Evolutionary conservation across 2,888 invertebrate genomes (phyloP).

Genomic region (Dione vanillae): DNA sequence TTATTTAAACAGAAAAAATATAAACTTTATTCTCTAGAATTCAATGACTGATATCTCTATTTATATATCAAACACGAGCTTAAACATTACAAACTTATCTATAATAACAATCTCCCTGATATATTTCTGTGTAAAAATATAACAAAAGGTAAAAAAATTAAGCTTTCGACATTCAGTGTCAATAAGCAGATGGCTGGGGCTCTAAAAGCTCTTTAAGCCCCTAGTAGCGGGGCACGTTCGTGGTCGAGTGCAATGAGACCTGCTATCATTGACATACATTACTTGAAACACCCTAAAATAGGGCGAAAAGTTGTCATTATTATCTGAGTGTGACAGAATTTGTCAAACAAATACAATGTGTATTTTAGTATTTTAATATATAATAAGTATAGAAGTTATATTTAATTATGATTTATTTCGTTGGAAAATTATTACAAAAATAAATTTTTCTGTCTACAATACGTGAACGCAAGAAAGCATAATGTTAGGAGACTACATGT

Average conservation of each 20-base stretch:
- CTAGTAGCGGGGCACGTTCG: constrained; percentile 24
- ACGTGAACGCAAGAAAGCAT: too few relatives aligned
- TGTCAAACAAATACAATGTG: not conserved
- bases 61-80: not conserved
- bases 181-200: constrained; percentile 27
- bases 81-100: constrained; percentile 2
- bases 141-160: constrained; percentile 2
- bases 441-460: too few relatives aligned
- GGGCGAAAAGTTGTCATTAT: constrained; percentile 15
- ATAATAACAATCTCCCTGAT: not conserved
- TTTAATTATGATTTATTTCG: too few relatives aligned
- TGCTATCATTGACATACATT: constrained; percentile 40
- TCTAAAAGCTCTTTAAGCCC: constrained; percentile 26
- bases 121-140: not conserved
- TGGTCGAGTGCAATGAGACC: constrained; percentile 34
- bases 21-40: not conserved
- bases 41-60: not conserved
- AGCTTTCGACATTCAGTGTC: constrained; percentile 13
- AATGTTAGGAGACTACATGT: too few relatives aligned
- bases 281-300: constrained; percentile 29
- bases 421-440: too few relatives aligned
- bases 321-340: not conserved
- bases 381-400: too few relatives aligned
- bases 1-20: too few relatives aligned
- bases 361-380: not conserved